A percentile compares a stretch with the other conserved stretches of the same genome.
These are phyloP conservation scores for Trinorchestia longiramus DNA, from an alignment of 1,140 invertebrate species.

Conservation along the genomic window DNA sequence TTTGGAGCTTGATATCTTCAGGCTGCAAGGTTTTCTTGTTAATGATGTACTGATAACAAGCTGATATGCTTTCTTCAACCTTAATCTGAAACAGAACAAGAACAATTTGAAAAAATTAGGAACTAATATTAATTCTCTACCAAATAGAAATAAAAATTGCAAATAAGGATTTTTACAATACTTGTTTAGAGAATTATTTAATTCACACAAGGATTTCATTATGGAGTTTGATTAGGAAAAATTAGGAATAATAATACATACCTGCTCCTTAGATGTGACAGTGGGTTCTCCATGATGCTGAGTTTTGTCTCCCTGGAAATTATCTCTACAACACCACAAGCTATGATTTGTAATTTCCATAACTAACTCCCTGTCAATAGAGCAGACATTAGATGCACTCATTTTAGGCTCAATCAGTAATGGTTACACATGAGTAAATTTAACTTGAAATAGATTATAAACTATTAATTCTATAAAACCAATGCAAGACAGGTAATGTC, in stretches of 20 bases:
- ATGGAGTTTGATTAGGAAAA: background rate
- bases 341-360: background rate
- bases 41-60: conserved; percentile 77
- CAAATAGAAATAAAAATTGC: background rate
- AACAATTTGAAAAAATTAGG: background rate
- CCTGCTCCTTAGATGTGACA: conserved; percentile 44
- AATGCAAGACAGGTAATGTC: no score
- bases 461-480: no score
- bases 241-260: background rate
- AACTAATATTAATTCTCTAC: background rate
- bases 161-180: no score
- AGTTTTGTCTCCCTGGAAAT: background rate
- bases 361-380: background rate
- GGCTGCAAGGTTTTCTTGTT: conserved; percentile 72
- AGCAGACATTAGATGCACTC: no score
- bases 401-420: no score
- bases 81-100: conserved; percentile 74
- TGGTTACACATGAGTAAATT: no score
- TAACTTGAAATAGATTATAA: no score
- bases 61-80: conserved; percentile 77
- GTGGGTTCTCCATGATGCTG: conserved; percentile 43
- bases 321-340: conserved; percentile 4
- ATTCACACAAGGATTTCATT: no score
- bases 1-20: conserved; percentile 77
- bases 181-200: no score